A percentile compares a stretch with the other conserved stretches of the same genome.
Evolutionary conservation across 2,888 invertebrate species (phyloP).

Genomic region (Megastigmus dorsalis): DNA sequence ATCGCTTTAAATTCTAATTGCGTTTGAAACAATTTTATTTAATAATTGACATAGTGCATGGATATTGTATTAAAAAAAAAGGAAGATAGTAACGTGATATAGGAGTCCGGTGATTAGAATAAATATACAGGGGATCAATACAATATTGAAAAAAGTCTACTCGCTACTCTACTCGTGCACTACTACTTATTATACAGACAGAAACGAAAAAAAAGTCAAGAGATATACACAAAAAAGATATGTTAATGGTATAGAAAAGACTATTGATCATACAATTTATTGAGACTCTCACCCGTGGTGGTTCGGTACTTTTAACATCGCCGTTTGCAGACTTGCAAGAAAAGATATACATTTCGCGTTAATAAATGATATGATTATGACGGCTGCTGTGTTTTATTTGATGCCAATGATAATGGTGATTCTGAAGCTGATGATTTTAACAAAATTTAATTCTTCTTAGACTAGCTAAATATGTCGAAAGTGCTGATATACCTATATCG

Average conservation of each 20-base stretch:
- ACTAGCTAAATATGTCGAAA: too few relatives aligned
- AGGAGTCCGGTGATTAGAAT: too few relatives aligned
- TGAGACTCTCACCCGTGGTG: slow-evolving; percentile 64
- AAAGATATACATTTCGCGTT: slow-evolving; percentile 57
- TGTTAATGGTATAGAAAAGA: slow-evolving; percentile 39
- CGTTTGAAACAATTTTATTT: too few relatives aligned
- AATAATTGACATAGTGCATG: too few relatives aligned
- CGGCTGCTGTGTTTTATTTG: too few relatives aligned
- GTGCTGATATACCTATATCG: too few relatives aligned
- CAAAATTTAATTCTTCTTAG: too few relatives aligned
- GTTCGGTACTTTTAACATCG: slow-evolving; percentile 64
- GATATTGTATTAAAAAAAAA: neutral
- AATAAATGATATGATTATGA: slow-evolving; percentile 18
- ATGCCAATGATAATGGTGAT: too few relatives aligned
- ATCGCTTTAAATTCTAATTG: too few relatives aligned
- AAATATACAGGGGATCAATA: neutral
- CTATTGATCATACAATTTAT: slow-evolving; percentile 47
- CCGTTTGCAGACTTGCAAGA: slow-evolving; percentile 67
- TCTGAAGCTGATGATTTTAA: too few relatives aligned
- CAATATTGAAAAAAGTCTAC: too few relatives aligned
- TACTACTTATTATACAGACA: slow-evolving; percentile 19
- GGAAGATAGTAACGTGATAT: neutral
- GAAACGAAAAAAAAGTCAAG: neutral
- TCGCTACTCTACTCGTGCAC: slow-evolving; percentile 50
- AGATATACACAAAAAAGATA: neutral